These are phyloP conservation scores for Chloroceryle aenea DNA, from an alignment of 2,113 vertebrate species.

Conservation along the genomic window DNA sequence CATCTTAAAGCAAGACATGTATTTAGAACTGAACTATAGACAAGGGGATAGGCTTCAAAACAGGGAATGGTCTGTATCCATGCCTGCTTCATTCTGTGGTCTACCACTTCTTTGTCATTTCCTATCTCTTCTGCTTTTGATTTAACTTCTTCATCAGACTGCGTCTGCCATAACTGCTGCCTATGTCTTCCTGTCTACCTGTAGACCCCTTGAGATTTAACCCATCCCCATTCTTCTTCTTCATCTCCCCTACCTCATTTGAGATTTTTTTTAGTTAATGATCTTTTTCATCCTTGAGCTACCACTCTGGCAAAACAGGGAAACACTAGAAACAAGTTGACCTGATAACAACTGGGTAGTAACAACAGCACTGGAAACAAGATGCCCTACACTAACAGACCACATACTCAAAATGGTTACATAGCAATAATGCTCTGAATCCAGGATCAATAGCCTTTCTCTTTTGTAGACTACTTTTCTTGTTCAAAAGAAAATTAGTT, in stretches of 20 bases:
- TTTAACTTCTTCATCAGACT: not conserved
- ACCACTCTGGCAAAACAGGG: not conserved
- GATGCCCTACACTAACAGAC: not conserved
- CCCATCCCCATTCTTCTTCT: accelerated
- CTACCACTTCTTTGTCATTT: not conserved
- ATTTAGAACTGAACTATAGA: not conserved
- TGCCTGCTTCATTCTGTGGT: accelerated
- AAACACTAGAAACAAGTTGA: not conserved
- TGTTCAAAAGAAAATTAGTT: not conserved
- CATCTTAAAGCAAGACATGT: not conserved
- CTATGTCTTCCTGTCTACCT: not conserved
- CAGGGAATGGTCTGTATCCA: not conserved
- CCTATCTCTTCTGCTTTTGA: not conserved
- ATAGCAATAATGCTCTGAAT: not conserved
- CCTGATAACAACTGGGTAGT: not conserved
- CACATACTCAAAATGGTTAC: not conserved
- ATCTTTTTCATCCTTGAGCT: not conserved
- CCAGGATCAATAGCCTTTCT: not conserved
- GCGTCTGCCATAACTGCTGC: not conserved
- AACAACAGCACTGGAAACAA: not conserved
- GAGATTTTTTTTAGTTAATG: not conserved
- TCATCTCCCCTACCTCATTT: not conserved
- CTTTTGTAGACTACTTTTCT: not conserved
- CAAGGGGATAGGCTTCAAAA: not conserved
- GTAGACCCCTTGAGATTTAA: not conserved